phyloP scores from a whole-genome alignment of 2,797 vertebrate genomes.

The Nyctibius grandis region DNA sequence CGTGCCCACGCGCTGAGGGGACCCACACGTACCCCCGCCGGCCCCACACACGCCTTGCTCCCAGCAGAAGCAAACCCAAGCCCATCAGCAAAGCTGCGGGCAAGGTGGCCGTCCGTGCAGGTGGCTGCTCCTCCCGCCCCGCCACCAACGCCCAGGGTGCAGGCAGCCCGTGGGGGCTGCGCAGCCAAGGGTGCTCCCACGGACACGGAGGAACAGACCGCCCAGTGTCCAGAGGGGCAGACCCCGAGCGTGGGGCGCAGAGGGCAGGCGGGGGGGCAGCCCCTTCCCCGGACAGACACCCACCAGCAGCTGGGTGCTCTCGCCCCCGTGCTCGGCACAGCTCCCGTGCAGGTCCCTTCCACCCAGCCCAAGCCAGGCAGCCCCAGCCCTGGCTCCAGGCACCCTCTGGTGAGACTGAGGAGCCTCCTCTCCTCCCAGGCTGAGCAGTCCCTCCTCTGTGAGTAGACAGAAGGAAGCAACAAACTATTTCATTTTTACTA shows the following conservation, averaged over 20 bases:
- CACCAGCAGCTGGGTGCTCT: background rate
- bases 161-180: accelerated
- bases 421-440: background rate
- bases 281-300: accelerated
- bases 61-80: background rate
- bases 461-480: conserved; percentile 36
- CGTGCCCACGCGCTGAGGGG: background rate
- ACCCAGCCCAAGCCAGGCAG: background rate
- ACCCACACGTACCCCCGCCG: accelerated
- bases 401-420: background rate
- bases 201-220: background rate
- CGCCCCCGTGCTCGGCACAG: accelerated
- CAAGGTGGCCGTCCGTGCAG: background rate
- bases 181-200: background rate
- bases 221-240: background rate
- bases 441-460: background rate
- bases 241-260: accelerated
- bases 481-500: conserved; percentile 62
- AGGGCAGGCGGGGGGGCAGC: background rate
- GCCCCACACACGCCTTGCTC: background rate
- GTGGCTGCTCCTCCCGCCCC: background rate
- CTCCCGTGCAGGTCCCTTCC: background rate
- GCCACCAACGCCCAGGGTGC: accelerated
- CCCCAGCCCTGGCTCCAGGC: background rate
- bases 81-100: background rate